A percentile compares a stretch with the other conserved stretches of the same genome.
Conservation (phyloP, 2,797 vertebrate genomes). For the Mormyrus proboscirostris region DNA sequence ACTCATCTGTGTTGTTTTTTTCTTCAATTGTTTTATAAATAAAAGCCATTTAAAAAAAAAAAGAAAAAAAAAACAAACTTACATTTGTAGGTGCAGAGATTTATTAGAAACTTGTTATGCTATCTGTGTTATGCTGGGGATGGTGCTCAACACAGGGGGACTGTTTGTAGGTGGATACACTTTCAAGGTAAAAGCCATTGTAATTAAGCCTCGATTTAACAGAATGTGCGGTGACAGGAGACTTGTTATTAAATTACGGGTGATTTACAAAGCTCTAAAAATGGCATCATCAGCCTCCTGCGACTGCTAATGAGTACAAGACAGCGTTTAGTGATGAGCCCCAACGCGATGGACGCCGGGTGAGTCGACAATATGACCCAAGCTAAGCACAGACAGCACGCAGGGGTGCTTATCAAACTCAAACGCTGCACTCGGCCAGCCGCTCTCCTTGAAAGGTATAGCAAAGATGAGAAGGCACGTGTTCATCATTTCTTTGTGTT, state of each 20-base stretch:
- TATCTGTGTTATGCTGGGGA: neutral
- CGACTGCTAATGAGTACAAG: neutral
- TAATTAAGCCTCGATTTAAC: neutral
- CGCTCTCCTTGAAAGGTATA: neutral
- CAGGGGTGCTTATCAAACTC: neutral
- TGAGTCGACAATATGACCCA: neutral
- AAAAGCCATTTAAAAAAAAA: neutral
- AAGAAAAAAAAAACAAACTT: neutral
- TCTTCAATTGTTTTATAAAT: neutral
- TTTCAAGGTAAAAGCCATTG: neutral
- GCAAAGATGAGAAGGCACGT: neutral
- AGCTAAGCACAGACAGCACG: neutral
- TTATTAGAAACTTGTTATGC: neutral
- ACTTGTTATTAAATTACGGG: conserved; percentile 5
- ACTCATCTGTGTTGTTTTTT: neutral
- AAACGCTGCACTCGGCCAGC: neutral
- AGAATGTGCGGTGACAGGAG: neutral
- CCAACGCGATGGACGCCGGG: neutral
- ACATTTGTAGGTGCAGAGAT: neutral
- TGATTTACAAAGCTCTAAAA: conserved; percentile 2
- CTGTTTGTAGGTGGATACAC: neutral
- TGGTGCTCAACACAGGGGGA: neutral
- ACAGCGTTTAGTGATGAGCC: neutral
- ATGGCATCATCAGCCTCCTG: neutral
- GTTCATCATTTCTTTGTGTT: conserved; percentile 2